Base-by-base conservation (phyloP, 2,113 vertebrate genomes). In the Arvicanthis niloticus region DNA sequence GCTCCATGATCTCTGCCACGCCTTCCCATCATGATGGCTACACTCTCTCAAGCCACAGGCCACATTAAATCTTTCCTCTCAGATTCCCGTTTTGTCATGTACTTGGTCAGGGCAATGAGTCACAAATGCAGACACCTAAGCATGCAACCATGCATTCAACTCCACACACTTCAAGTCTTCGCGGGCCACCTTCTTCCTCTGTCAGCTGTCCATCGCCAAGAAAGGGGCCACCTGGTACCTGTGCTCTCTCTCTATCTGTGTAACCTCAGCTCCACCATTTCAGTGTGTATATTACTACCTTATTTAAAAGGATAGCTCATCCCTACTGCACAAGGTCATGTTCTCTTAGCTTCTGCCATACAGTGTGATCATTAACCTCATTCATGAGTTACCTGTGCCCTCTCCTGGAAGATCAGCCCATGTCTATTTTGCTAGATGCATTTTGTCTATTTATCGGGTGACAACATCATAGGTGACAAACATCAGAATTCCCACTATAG, bases 331-430 rank as follows among this genome's bases (percentile, higher is more conserved):
- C 0, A 8, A 2, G 3, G 7, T 42, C 62, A 26, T 45, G n/a
- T 21, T 2, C 21, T 19, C 77, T 60, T 12, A 26, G 11, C 58
- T 37, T 24, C 58, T 31, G 37, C 1, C 1, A 0, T 6, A 1
- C 37, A 2, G 1, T 17, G 10, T 17, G 53, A 1, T 67, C 70
- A 12, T 34, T 86, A 45, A 67, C 56, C 56, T 67, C 75, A 77
- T 80, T 70, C 9, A 31, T 37, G 3, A 67, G 26, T 45, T 7
- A 2, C 56, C 58, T 34, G 34, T 51, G n/a, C 48, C 51, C 26
- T 0, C 56, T 22, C 3, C 34, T 72, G 67, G 37, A 89, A 76
- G 13, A 2, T 53, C 34, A 42, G 22, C 21, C 40, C 68, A 0
- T 8, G 16, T 22, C 40, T 91, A 8, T 58, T 93, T 80, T 80